Base-by-base conservation (phyloP, 1,140 invertebrate genomes). In the Panagrolaimus sp. region DNA sequence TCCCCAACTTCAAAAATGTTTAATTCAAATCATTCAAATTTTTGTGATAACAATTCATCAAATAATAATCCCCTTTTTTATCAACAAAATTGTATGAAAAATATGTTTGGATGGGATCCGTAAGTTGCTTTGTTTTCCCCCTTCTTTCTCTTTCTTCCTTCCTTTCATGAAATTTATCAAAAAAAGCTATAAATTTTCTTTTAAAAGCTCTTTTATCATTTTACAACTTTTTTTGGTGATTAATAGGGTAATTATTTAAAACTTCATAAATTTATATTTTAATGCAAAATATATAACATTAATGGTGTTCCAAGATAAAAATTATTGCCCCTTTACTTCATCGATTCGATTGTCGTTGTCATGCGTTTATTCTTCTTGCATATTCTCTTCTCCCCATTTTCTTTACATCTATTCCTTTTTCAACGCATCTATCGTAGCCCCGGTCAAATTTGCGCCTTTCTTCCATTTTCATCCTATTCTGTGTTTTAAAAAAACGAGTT, bases 61-160 rank as follows among this genome's bases (percentile, higher is more conserved):
- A 58, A 58, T 28, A 28, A n/a, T 58, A 58, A 28, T 24, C 21
- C 52, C 15, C 28, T 58, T 58, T 28, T 58, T 21, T 58, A 58
- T 58, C 52, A 58, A 58, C 52, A 21, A 17, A 58, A 58, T 14
- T 52, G 26, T 28, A 58, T 58, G 52, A 58, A 58, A 28, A 58
- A 58, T 28, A 58, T 58, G 52, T 28, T 58, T 28, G 52, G 52
- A 0, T 58, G 52, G 52, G 52, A 58, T 26, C 28, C 52, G 52
- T 58, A 58, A 21, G 52, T 58, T 58, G n/a, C 9, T 52, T 52
- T 12, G 7, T 21, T 14, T 52, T 24, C 48, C 17, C 26, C 26
- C 14, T 21, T 52, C 48, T 21, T 52, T n/a, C 48, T 58, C 17
- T 58, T 58, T 58, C 21, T 58, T 21, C 52, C 5, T 28, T 58